These are phyloP conservation scores for Buceros bicornis DNA, from an alignment of 2,797 vertebrate species.

Conservation along the genomic window DNA sequence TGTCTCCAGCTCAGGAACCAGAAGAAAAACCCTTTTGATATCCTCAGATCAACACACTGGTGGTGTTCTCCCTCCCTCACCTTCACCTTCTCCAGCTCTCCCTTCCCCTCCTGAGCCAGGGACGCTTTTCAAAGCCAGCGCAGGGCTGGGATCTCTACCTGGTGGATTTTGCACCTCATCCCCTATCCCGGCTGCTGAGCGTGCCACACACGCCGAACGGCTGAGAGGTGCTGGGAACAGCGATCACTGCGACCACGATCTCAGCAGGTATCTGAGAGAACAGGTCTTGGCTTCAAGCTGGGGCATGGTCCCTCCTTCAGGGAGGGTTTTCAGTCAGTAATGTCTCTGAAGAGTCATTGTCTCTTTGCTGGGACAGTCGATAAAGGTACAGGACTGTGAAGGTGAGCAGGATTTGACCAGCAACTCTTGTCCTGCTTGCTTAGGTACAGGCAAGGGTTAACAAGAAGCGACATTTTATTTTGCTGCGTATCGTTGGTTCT, in stretches of 20 bases:
- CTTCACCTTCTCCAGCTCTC: background rate
- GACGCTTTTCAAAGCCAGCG: conserved; percentile 2
- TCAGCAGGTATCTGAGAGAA: background rate
- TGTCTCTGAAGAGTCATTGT: background rate
- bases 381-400: background rate
- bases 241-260: background rate
- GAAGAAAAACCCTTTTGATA: conserved; percentile 47
- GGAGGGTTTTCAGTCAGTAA: background rate
- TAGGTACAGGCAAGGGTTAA: conserved; percentile 39
- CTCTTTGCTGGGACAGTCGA: background rate
- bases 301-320: background rate
- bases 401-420: background rate
- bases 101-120: background rate
- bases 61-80: background rate
- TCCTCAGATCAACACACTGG: background rate
- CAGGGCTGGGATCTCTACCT: background rate
- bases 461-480: conserved; percentile 20
- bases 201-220: background rate
- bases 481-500: conserved; percentile 28
- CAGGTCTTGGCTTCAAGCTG: background rate
- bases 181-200: background rate
- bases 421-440: background rate
- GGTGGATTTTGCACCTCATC: background rate
- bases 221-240: background rate
- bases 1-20: background rate